Base-by-base conservation (phyloP, 1,140 invertebrate genomes). In the Copidosoma floridanum region DNA sequence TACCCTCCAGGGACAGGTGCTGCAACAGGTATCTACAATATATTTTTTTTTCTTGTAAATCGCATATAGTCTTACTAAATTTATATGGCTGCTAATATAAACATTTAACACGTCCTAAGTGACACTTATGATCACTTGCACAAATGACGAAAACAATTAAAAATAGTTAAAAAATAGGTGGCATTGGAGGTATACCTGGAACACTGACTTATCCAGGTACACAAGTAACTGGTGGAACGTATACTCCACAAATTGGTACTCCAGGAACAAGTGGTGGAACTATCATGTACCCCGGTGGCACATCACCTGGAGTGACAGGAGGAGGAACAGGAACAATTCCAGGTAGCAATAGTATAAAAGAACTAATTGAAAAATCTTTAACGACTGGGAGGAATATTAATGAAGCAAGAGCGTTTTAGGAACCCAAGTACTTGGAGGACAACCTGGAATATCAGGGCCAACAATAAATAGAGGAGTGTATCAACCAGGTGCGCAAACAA, bases 161-260 rank as follows among this genome's bases (percentile, higher is more conserved):
- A 20, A 20, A 20, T n/a, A n/a, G n/a, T 10, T 21, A 21, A 27
- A 61, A 61, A 40, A 43, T 52, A 16, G 21, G 32, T 18, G 52
- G 16, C n/a, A 23, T 56, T 50, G 57, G 62, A 50, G 37, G 48
- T 43, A 53, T 58, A 20, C 56, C 51, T 18, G 54, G 44, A 52
- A 55, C 32, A 16, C n/a, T 21, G 2, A 24, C 54, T 23, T 65
- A 65, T 54, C 53, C 57, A 8, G 18, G 40, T 7, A 14, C 7
- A 10, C 40, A 55, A 55, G 12, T 43, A 3, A 12, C 3, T 32
- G 29, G 29, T 0, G 26, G 26, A 20, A 11, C 1, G 32, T 5
- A n/a, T n/a, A 20, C 24, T 16, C 5, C 35, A 37, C 16, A 46
- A 56, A 26, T 8, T 27, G 12, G 27, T 35, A 29, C 35, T 18